Base-by-base conservation (phyloP, 2,888 invertebrate species). In the Luperina testacea region DNA sequence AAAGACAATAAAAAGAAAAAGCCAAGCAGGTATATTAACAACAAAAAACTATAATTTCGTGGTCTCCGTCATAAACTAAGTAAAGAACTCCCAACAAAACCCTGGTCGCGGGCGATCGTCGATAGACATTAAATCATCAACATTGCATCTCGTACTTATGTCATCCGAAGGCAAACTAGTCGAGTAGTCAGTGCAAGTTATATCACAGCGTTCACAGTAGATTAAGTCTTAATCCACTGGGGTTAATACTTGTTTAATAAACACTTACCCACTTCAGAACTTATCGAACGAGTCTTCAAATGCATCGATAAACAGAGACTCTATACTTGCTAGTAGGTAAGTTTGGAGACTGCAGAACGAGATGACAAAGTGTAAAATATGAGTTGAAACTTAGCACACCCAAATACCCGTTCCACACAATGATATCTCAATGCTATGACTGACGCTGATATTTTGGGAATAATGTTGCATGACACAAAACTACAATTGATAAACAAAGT, bases 91-190 rank as follows among this genome's bases (percentile, higher is more conserved):
- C 24, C 27, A 42, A 17, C 24, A 48, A 57, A 80, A 27, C 7
- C 7, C 17, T 20, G 24, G 11, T 4, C 74, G 15, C 9, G 0
- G 8, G 7, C 27, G 15, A 8, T 24, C 24, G 24, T 27, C 59
- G 57, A 59, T n/a, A 59, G 2, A 64, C 15, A 82, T 74, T 68
- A 57, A 71, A 70, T 73, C 59, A 72, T 70, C 42, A 3, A 72
- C 65, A 76, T 76, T 65, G 48, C 75, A 82, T 74, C 67, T 51
- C 42, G 61, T 6, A 76, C 61, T 69, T 61, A 73, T 24, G 42
- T 65, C 68, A 74, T 42, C 53, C 38, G 76, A 85, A 85, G 86
- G 86, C 63, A 59, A 81, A 78, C 76, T 70, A 72, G 81, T 78
- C 6, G 13, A 76, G 68, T 78, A 20, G 53, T 77, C 65, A 75